Evolutionary conservation across 2,113 vertebrate species (phyloP).

Genomic region (Tonatia bakeri): DNA sequence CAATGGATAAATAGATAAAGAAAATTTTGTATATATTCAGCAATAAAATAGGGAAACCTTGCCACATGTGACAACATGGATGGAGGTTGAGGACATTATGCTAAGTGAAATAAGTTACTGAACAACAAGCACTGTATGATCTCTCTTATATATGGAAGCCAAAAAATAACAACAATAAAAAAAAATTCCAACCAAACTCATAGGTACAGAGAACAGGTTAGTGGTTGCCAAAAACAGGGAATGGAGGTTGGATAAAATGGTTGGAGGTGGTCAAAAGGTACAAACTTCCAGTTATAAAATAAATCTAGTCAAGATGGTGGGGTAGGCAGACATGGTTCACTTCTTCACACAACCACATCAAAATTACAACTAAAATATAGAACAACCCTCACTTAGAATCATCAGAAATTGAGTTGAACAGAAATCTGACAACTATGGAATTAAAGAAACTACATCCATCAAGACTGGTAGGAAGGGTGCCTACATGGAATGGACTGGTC

Average conservation of each 20-base stretch:
- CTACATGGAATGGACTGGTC: too few species aligned
- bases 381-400: too few species aligned
- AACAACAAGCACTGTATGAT: background rate
- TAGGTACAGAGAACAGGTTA: background rate
- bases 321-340: too few species aligned
- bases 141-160: background rate
- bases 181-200: background rate
- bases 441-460: too few species aligned
- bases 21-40: background rate
- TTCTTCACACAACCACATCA: too few species aligned
- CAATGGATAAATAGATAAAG: background rate
- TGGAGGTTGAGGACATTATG: too few species aligned
- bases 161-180: background rate
- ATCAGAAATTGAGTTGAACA: too few species aligned
- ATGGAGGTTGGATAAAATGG: background rate
- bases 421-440: too few species aligned
- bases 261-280: background rate
- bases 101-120: background rate
- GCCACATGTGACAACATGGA: background rate
- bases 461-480: too few species aligned
- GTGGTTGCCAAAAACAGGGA: background rate
- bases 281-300: background rate
- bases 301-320: background rate
- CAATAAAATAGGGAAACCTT: background rate
- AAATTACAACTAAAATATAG: too few species aligned